Evolutionary conservation across 1,140 invertebrate genomes (phyloP).

Genomic region (Chironomus striatipennis): DNA sequence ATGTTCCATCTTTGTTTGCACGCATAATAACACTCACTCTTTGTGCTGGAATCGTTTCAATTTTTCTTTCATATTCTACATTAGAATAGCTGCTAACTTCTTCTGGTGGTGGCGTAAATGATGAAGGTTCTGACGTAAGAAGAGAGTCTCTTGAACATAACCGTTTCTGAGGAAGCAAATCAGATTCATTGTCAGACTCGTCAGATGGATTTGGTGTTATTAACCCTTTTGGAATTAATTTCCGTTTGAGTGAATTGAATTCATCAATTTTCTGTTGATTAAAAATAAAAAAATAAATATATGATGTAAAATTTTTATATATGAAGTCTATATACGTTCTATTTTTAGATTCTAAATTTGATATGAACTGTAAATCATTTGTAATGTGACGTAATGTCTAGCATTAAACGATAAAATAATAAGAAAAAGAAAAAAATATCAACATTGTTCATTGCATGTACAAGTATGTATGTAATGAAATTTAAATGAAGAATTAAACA

Average conservation of each 20-base stretch:
- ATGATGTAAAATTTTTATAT: no score
- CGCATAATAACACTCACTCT: constrained; percentile 69
- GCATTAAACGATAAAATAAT: no score
- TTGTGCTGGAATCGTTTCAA: constrained; percentile 27
- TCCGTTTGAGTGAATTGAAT: constrained; percentile 17
- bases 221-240: constrained; percentile 23
- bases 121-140: constrained; percentile 23
- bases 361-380: no score
- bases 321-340: no score
- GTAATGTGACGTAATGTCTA: no score
- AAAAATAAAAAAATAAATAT: constrained; percentile 23
- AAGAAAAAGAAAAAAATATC: no score
- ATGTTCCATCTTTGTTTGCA: constrained; percentile 64
- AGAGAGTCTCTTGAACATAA: constrained; percentile 31
- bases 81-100: constrained; percentile 44
- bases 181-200: constrained; percentile 41
- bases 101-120: constrained; percentile 34
- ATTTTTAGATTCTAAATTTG: no score
- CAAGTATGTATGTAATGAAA: no score
- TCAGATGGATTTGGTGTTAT: constrained; percentile 45
- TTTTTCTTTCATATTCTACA: constrained; percentile 31
- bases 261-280: constrained; percentile 17
- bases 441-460: no score
- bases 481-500: no score
- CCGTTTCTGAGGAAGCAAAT: constrained; percentile 38